Evolutionary conservation across 2,888 invertebrate genomes (phyloP).

Genomic region (Eupithecia dodoneata): DNA sequence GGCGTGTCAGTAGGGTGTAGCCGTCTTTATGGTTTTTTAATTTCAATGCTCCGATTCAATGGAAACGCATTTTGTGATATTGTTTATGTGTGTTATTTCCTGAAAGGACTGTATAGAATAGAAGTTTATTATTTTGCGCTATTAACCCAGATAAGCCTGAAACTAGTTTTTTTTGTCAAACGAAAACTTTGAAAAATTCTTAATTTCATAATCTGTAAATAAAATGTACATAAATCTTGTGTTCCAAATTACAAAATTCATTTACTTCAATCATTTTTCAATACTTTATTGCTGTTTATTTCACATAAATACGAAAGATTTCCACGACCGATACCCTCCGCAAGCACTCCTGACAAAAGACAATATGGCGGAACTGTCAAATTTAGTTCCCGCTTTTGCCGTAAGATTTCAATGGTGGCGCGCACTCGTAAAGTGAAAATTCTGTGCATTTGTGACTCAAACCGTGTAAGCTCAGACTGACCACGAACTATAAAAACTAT

Average conservation of each 20-base stretch:
- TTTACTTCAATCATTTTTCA: neutral
- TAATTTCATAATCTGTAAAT: too few species aligned
- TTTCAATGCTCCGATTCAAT: neutral
- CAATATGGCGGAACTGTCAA: too few species aligned
- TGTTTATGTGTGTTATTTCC: neutral
- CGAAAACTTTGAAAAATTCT: too few species aligned
- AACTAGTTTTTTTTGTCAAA: too few species aligned
- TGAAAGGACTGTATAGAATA: constrained; percentile 9
- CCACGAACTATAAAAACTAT: too few species aligned
- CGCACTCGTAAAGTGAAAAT: too few species aligned
- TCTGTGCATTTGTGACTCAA: too few species aligned
- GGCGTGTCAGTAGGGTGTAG: neutral
- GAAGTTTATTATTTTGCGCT: constrained; percentile 4
- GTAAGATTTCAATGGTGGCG: too few species aligned
- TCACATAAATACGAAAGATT: neutral
- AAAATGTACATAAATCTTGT: neutral
- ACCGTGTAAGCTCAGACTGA: too few species aligned
- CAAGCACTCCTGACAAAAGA: neutral
- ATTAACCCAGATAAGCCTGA: too few species aligned
- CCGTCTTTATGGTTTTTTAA: neutral
- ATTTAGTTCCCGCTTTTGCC: too few species aligned
- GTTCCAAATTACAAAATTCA: neutral
- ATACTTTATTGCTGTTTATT: neutral
- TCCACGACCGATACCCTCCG: neutral
- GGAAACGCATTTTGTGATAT: constrained; percentile 1